phyloP scores from a whole-genome alignment of 2,797 vertebrate species.

The Myotis myotis region DNA sequence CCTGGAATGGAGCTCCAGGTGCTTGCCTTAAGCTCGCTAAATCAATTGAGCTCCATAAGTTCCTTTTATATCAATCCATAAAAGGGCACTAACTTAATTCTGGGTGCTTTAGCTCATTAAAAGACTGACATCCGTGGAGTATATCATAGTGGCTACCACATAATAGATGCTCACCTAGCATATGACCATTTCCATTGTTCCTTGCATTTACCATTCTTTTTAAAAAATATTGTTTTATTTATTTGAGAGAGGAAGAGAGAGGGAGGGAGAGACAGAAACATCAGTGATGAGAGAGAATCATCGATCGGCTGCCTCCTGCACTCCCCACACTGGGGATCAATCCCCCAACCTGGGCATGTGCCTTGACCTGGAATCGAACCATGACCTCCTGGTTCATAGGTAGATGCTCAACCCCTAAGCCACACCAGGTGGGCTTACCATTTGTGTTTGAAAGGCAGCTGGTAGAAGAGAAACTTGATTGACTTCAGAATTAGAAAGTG shows the following conservation, averaged over 20 bases:
- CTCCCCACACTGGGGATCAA: too few relatives aligned
- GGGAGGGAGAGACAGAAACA: too few relatives aligned
- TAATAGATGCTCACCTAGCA: not conserved
- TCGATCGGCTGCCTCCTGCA: too few relatives aligned
- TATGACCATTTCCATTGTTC: not conserved
- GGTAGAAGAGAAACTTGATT: not conserved
- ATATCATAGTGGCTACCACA: not conserved
- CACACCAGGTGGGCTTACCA: too few relatives aligned
- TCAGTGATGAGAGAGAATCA: too few relatives aligned
- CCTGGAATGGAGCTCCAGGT: not conserved
- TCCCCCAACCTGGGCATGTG: too few relatives aligned
- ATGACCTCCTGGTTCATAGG: too few relatives aligned
- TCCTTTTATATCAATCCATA: not conserved
- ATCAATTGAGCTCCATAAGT: not conserved
- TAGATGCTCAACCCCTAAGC: too few relatives aligned
- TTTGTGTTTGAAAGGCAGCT: not conserved
- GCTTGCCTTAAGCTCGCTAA: not conserved
- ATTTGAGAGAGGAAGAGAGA: too few relatives aligned
- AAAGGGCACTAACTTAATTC: not conserved
- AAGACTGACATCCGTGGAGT: not conserved
- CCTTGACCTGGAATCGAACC: too few relatives aligned
- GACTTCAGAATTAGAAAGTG: not conserved
- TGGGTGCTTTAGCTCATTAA: not conserved
- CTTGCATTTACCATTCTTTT: not conserved
- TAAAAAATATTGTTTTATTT: too few relatives aligned